phyloP scores from a whole-genome alignment of 2,113 vertebrate genomes.

The Misgurnus anguillicaudatus region DNA sequence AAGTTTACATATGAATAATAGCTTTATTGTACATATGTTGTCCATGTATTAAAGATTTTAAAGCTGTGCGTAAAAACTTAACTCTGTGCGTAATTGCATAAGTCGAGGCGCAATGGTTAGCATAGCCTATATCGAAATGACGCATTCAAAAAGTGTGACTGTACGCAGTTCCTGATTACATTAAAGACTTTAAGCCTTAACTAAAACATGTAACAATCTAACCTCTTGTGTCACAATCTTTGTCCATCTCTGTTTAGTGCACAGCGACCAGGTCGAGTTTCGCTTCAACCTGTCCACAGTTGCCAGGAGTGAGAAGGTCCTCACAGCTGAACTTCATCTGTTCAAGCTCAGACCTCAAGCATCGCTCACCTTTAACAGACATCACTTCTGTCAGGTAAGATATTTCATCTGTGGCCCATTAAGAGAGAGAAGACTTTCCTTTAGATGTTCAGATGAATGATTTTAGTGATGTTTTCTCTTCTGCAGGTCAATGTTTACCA shows the following conservation, averaged over 20 bases:
- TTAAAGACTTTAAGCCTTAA: too few relatives aligned
- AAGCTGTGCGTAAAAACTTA: too few relatives aligned
- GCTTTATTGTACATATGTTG: too few relatives aligned
- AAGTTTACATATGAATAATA: too few relatives aligned
- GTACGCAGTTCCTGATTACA: too few relatives aligned
- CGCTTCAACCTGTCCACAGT: slow-evolving; percentile 83
- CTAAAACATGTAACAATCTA: too few relatives aligned
- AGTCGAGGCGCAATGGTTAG: too few relatives aligned
- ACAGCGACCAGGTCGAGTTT: slow-evolving; percentile 78
- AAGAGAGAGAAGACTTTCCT: neutral
- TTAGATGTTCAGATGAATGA: neutral
- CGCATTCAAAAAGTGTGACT: too few relatives aligned
- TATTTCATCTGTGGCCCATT: neutral
- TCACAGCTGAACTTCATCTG: slow-evolving; percentile 87
- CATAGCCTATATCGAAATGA: too few relatives aligned
- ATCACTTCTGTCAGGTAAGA: slow-evolving; percentile 86
- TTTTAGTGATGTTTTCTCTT: neutral
- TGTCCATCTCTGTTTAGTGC: slow-evolving; percentile 66
- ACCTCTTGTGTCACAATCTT: neutral
- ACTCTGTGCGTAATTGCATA: too few relatives aligned
- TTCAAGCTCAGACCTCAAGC: slow-evolving; percentile 80
- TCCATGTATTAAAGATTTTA: too few relatives aligned
- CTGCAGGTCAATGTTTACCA: slow-evolving; percentile 85
- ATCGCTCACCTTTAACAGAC: slow-evolving; percentile 63
- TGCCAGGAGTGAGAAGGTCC: slow-evolving; percentile 80